phyloP scores from a whole-genome alignment of 1,140 invertebrate genomes.

The Nasonia giraulti region DNA sequence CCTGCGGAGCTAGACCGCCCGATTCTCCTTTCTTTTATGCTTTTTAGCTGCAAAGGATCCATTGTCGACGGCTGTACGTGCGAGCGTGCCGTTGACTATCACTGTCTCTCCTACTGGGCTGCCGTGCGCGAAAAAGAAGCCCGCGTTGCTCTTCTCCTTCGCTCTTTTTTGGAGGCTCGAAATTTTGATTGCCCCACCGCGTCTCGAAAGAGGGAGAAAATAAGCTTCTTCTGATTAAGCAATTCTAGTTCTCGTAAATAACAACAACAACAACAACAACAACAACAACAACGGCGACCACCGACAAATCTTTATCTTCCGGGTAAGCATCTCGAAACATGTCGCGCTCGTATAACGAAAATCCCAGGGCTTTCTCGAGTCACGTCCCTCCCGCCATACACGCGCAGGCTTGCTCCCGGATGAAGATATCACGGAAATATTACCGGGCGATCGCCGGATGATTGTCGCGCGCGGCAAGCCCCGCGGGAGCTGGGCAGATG shows the following conservation, averaged over 20 bases:
- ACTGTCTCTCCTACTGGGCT: slow-evolving; percentile 59
- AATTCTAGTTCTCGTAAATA: too few relatives aligned
- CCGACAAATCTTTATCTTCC: not conserved
- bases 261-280: too few relatives aligned
- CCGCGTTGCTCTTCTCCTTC: slow-evolving; percentile 38
- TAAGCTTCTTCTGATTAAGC: too few relatives aligned
- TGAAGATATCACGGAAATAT: slow-evolving; percentile 72
- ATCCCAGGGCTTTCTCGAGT: not conserved
- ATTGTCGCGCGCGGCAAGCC: slow-evolving; percentile 71
- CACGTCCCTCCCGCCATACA: not conserved
- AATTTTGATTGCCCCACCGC: not conserved
- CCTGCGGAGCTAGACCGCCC: slow-evolving; percentile 46
- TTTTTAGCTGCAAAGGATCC: slow-evolving; percentile 70
- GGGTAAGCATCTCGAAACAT: not conserved
- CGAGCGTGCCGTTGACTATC: slow-evolving; percentile 60
- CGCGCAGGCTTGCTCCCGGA: slow-evolving; percentile 39
- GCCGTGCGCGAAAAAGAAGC: slow-evolving; percentile 41
- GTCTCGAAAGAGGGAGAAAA: not conserved
- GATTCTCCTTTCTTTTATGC: slow-evolving; percentile 61
- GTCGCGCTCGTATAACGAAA: not conserved
- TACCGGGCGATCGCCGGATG: slow-evolving; percentile 72
- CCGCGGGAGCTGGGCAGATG: slow-evolving; percentile 74
- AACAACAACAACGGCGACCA: too few relatives aligned
- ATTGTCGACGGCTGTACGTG: slow-evolving; percentile 70
- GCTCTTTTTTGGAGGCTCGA: slow-evolving; percentile 9